phyloP scores from a whole-genome alignment of 1,140 invertebrate species.

The Camponotus pennsylvanicus region DNA sequence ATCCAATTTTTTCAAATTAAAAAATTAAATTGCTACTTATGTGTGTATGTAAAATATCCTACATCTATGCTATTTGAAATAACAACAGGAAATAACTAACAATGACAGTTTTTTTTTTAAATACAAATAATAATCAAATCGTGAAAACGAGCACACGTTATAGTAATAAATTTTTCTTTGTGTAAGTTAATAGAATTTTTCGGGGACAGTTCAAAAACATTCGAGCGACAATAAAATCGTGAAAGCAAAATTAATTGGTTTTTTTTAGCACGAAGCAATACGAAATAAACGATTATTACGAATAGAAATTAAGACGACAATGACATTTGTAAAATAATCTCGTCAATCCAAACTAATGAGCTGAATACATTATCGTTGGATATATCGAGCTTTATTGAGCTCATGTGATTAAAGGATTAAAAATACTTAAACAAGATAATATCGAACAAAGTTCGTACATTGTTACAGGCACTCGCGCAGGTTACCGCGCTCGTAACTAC shows the following conservation, averaged over 20 bases:
- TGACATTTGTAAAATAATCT: not conserved
- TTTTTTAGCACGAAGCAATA: not conserved
- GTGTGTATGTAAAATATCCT: not conserved
- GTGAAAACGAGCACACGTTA: not conserved
- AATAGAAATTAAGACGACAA: conserved; percentile 1
- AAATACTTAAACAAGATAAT: conserved; percentile 54
- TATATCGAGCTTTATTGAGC: not conserved
- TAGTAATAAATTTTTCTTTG: conserved; percentile 4
- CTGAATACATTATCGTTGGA: not conserved
- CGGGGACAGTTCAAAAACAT: not conserved
- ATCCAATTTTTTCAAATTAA: too few relatives aligned
- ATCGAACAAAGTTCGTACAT: conserved; percentile 34
- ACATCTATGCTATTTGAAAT: not conserved
- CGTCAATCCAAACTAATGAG: conserved; percentile 13
- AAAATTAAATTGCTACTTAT: not conserved
- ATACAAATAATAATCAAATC: not conserved
- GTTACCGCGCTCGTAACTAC: not conserved
- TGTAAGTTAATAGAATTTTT: not conserved
- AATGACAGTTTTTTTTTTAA: not conserved
- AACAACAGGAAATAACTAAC: not conserved
- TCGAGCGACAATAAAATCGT: not conserved
- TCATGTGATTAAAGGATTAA: conserved; percentile 20
- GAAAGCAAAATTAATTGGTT: not conserved
- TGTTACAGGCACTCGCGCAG: not conserved
- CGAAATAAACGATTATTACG: not conserved